Evolutionary conservation across 53 echinoderm and acorn worm species (phyloP).

Genomic region (Pentamera pediparva): DNA sequence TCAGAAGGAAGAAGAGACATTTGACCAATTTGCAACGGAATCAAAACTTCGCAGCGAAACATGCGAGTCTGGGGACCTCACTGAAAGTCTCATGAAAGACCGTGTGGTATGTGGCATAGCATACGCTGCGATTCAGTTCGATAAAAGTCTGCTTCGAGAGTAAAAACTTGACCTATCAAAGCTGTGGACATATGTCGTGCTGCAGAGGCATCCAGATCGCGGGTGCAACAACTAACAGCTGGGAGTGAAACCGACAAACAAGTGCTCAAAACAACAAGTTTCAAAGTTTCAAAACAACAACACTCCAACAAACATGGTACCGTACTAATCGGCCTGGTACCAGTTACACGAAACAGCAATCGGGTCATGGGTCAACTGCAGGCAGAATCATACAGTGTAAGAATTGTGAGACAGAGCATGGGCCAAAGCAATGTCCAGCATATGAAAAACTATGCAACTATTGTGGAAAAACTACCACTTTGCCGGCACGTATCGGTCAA

Average conservation of each 20-base stretch:
- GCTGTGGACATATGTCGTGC: neutral
- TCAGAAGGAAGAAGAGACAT: neutral
- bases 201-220: neutral
- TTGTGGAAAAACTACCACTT: neutral
- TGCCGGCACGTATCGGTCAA: neutral
- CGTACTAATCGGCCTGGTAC: neutral
- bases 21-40: neutral
- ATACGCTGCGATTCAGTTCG: neutral
- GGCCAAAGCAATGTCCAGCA: neutral
- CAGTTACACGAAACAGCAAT: neutral
- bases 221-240: neutral
- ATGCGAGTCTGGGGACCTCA: neutral
- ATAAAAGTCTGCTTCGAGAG: neutral
- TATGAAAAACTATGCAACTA: neutral
- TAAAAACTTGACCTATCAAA: neutral
- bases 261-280: neutral
- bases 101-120: neutral
- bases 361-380: neutral
- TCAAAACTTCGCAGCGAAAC: neutral
- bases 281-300: neutral
- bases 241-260: neutral
- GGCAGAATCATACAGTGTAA: neutral
- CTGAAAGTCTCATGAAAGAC: neutral
- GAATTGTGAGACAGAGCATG: constrained; percentile 1
- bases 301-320: neutral